Evolutionary conservation across 2,797 vertebrate species (phyloP).

Genomic region (Fringilla coelebs): DNA sequence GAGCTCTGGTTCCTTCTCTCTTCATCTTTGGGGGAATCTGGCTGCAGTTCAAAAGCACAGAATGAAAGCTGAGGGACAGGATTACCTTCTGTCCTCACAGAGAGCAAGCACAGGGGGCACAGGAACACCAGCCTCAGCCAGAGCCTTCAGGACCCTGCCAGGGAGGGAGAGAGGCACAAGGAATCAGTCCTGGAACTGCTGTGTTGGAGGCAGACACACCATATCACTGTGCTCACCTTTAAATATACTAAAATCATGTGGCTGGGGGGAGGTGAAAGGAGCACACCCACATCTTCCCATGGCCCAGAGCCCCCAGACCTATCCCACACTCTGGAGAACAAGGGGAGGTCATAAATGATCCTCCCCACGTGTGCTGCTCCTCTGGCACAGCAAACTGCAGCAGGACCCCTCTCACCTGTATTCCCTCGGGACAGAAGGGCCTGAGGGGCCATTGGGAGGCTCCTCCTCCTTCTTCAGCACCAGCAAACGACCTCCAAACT

Average conservation of each 20-base stretch:
- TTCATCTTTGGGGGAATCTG: not conserved
- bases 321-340: not conserved
- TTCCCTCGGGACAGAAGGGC: conserved; percentile 71
- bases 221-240: not conserved
- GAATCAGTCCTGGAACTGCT: not conserved
- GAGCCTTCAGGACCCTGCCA: conserved; percentile 78
- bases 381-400: not conserved
- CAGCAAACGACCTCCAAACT: conserved; percentile 59
- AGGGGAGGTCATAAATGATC: not conserved
- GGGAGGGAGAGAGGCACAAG: not conserved
- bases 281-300: not conserved
- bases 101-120: conserved; percentile 77
- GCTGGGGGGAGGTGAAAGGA: not conserved
- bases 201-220: not conserved
- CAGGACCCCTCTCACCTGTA: conserved; percentile 71
- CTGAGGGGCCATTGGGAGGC: conserved; percentile 40
- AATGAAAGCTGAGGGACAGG: not conserved
- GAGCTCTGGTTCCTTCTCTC: not conserved
- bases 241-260: not conserved
- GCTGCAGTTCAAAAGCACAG: not conserved
- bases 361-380: not conserved
- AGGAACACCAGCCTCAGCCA: conserved; percentile 72
- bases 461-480: conserved; percentile 84
- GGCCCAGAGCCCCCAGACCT: not conserved
- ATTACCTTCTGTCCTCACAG: conserved; percentile 79